These are phyloP conservation scores for Scotopteryx bipunctaria DNA, from an alignment of 2,888 invertebrate genomes.

Conservation along the genomic window DNA sequence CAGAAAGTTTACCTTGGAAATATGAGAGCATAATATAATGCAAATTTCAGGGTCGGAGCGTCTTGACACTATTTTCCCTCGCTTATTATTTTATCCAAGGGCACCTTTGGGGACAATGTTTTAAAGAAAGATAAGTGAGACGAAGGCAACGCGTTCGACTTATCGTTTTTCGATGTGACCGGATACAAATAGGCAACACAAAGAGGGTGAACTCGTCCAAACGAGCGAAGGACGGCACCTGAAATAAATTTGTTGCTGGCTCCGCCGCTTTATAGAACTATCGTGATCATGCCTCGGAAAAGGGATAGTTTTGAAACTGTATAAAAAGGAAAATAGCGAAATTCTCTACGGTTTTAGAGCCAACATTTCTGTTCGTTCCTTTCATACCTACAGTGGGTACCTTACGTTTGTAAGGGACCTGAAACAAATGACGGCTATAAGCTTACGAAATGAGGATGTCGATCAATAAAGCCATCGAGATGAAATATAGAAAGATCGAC, in stretches of 20 bases:
- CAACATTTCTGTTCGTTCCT: background rate
- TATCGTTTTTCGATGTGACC: constrained; percentile 49
- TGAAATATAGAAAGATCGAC: background rate
- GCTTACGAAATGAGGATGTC: too few relatives aligned
- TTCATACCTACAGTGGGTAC: too few relatives aligned
- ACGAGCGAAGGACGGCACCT: constrained; percentile 39
- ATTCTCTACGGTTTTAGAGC: background rate
- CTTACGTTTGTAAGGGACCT: too few relatives aligned
- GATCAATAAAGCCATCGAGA: too few relatives aligned
- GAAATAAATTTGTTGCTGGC: constrained; percentile 24
- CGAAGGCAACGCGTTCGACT: constrained; percentile 46
- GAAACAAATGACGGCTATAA: too few relatives aligned
- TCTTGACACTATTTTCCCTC: constrained; percentile 60
- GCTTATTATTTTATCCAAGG: constrained; percentile 56
- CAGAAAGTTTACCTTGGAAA: constrained; percentile 63
- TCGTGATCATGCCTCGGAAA: constrained; percentile 14
- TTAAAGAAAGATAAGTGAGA: constrained; percentile 67
- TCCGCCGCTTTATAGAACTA: constrained; percentile 21
- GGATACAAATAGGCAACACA: constrained; percentile 37
- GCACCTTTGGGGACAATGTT: constrained; percentile 71
- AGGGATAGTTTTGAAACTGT: constrained; percentile 1
- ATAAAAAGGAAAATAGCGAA: constrained; percentile 1
- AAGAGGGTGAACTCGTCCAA: constrained; percentile 38
- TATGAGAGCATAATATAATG: constrained; percentile 69
- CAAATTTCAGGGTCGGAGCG: constrained; percentile 65